phyloP scores from a whole-genome alignment of 2,888 invertebrate species.

The Laspeyria flexula region DNA sequence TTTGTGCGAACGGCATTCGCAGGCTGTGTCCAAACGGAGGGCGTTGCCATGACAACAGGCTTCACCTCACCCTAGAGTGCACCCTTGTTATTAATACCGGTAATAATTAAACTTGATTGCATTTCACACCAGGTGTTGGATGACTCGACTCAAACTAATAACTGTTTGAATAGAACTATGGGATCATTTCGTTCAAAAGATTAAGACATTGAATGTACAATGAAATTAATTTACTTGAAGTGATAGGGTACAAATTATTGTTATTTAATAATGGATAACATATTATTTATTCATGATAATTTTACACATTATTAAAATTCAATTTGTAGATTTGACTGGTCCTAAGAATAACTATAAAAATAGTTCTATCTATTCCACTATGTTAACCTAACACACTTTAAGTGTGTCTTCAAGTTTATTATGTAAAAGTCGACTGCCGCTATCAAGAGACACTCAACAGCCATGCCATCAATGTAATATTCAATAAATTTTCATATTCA shows the following conservation, averaged over 20 bases:
- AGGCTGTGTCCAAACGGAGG: slow-evolving; percentile 76
- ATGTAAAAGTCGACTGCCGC: slow-evolving; percentile 21
- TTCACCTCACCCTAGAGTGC: slow-evolving; percentile 72
- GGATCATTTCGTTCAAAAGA: slow-evolving; percentile 38
- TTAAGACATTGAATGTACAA: slow-evolving; percentile 34
- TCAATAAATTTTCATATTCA: slow-evolving; percentile 37
- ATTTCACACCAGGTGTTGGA: slow-evolving; percentile 85
- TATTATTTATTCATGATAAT: neutral
- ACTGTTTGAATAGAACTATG: slow-evolving; percentile 53
- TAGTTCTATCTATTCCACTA: no score
- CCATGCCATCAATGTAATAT: slow-evolving; percentile 41
- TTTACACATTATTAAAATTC: no score
- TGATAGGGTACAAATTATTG: slow-evolving; percentile 4
- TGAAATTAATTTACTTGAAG: slow-evolving; percentile 17
- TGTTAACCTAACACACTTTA: no score
- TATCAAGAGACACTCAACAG: slow-evolving; percentile 17
- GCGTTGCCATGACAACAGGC: slow-evolving; percentile 79
- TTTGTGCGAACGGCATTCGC: slow-evolving; percentile 66
- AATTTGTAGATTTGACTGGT: no score
- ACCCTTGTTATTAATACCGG: slow-evolving; percentile 86
- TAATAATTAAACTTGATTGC: slow-evolving; percentile 86
- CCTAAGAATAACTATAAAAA: no score
- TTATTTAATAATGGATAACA: neutral
- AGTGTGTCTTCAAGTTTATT: slow-evolving; percentile 9
- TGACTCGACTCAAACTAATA: slow-evolving; percentile 73